phyloP scores from a whole-genome alignment of 2,888 invertebrate species.

The Metallyticus violacea region DNA sequence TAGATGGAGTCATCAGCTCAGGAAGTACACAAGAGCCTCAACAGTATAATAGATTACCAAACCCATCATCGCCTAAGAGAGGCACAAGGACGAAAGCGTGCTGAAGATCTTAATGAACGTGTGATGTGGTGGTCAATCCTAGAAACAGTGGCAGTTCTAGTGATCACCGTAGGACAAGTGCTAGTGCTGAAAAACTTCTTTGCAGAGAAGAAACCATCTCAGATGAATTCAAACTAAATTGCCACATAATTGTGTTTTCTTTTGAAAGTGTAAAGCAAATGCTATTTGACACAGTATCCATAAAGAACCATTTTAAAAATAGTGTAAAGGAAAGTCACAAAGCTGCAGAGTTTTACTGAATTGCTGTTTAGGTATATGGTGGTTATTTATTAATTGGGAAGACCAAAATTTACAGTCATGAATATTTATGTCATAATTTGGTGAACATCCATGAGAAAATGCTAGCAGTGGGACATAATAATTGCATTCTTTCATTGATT shows the following conservation, averaged over 20 bases:
- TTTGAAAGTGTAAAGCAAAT: neutral
- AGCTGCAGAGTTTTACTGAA: neutral
- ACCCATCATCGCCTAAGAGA: conserved; percentile 95
- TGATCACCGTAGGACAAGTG: conserved; percentile 89
- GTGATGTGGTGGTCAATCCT: conserved; percentile 91
- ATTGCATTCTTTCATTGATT: neutral
- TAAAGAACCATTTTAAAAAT: neutral
- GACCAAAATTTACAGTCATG: neutral
- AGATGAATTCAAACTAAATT: conserved; percentile 40
- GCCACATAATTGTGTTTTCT: neutral
- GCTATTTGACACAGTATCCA: neutral
- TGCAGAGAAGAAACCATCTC: conserved; percentile 62
- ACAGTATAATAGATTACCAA: conserved; percentile 89
- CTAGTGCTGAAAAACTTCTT: conserved; percentile 90
- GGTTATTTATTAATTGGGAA: neutral
- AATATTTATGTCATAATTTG: neutral
- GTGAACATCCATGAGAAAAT: neutral
- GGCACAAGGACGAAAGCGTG: conserved; percentile 90
- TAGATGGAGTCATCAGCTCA: conserved; percentile 92
- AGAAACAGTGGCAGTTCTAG: conserved; percentile 80
- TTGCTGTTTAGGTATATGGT: neutral
- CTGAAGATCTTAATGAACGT: conserved; percentile 93
- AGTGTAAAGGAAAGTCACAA: neutral
- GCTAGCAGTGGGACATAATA: neutral
- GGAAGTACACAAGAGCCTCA: conserved; percentile 85